Conservation (phyloP, 2,797 vertebrate species). For the Artibeus lituratus region DNA sequence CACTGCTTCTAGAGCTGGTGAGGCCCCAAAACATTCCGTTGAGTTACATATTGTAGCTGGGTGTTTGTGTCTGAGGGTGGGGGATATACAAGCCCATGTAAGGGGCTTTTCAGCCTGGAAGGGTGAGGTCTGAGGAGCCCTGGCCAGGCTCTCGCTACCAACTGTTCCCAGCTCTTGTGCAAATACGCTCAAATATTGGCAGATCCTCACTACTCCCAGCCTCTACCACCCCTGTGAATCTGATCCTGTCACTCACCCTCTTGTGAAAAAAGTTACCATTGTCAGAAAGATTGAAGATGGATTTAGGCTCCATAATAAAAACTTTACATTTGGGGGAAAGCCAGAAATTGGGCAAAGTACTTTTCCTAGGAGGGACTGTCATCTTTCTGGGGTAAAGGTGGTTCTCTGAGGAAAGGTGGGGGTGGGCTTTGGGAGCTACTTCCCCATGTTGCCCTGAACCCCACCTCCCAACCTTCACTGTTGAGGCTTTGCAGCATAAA, state of each 20-base stretch:
- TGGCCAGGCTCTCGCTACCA: not conserved
- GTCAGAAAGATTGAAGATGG: slow-evolving; percentile 42
- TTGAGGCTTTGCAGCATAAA: slow-evolving; percentile 3
- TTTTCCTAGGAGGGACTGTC: not conserved
- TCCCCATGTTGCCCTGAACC: not conserved
- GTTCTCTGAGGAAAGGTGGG: not conserved
- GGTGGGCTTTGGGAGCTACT: not conserved
- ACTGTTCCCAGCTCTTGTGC: not conserved
- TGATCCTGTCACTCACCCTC: not conserved
- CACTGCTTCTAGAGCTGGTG: not conserved
- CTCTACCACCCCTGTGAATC: not conserved
- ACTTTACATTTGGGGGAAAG: slow-evolving; percentile 14
- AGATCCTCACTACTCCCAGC: not conserved
- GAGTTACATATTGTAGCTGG: no score
- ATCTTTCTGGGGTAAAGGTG: not conserved
- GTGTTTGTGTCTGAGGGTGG: not conserved
- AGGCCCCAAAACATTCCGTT: not conserved
- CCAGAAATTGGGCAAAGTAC: not conserved
- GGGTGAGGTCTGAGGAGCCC: not conserved
- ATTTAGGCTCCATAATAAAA: slow-evolving; percentile 22
- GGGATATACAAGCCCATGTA: not conserved
- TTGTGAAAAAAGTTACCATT: slow-evolving; percentile 2
- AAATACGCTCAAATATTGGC: not conserved
- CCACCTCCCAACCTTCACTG: not conserved
- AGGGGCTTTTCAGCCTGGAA: not conserved